Conservation (phyloP, 2,797 vertebrate genomes). For the Uromys caudimaculatus region DNA sequence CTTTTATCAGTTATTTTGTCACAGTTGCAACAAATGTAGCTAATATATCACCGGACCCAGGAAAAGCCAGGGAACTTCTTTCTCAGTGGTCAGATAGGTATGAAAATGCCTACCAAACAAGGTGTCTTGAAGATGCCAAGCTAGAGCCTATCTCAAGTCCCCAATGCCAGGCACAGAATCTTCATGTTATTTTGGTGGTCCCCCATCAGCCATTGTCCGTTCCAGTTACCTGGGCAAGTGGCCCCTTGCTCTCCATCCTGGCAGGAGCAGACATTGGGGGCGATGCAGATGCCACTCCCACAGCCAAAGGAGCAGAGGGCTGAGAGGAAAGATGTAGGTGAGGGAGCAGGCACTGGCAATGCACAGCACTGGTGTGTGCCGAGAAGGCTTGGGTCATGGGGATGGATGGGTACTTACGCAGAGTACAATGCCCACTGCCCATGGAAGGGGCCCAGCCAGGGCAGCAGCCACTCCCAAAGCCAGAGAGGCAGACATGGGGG, state of each 20-base stretch:
- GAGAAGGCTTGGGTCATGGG: neutral
- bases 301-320: constrained; percentile 90
- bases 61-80: neutral
- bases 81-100: neutral
- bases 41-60: neutral
- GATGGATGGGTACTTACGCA: constrained; percentile 86
- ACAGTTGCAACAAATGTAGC: neutral
- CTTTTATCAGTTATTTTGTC: neutral
- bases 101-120: neutral
- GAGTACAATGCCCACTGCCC: constrained; percentile 88
- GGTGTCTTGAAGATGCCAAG: neutral
- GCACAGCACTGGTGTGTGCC: neutral
- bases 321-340: constrained; percentile 44
- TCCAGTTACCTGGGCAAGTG: constrained; percentile 88
- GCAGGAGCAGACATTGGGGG: constrained; percentile 90
- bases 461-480: constrained; percentile 88
- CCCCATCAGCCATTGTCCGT: neutral
- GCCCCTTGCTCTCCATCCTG: constrained; percentile 87
- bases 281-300: constrained; percentile 87
- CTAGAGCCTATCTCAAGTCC: neutral
- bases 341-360: neutral
- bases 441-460: constrained; percentile 88
- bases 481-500: constrained; percentile 89
- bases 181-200: neutral
- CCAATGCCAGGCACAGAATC: neutral